Evolutionary conservation across 2,888 invertebrate genomes (phyloP).

Genomic region (Nemapogon koenigi): DNA sequence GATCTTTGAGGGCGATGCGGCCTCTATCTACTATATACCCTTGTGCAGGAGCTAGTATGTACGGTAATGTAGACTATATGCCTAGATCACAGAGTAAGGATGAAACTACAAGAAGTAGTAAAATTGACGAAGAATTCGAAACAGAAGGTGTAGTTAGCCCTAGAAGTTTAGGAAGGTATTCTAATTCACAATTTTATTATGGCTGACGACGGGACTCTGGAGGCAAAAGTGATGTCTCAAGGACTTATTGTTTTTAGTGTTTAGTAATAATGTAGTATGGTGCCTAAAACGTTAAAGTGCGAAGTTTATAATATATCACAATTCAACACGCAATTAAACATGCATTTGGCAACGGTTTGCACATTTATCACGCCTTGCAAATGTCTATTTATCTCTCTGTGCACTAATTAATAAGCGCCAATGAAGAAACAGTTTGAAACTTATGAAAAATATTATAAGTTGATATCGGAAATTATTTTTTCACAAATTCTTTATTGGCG

Average conservation of each 20-base stretch:
- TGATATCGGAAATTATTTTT: too few relatives aligned
- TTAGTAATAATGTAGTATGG: too few relatives aligned
- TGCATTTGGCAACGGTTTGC: too few relatives aligned
- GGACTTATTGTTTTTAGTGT: slow-evolving; percentile 36
- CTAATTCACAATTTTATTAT: slow-evolving; percentile 45
- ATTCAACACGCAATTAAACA: too few relatives aligned
- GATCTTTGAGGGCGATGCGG: slow-evolving; percentile 48
- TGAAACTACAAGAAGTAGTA: slow-evolving; percentile 27
- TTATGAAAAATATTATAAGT: too few relatives aligned
- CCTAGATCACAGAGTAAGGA: slow-evolving; percentile 31
- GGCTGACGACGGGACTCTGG: slow-evolving; percentile 38
- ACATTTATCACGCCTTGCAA: too few relatives aligned
- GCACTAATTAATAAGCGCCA: too few relatives aligned
- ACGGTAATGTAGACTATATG: slow-evolving; percentile 44
- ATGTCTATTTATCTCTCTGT: too few relatives aligned
- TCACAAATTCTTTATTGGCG: too few relatives aligned
- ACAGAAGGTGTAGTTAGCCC: slow-evolving; percentile 43
- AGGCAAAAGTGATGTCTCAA: slow-evolving; percentile 27
- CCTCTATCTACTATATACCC: slow-evolving; percentile 54
- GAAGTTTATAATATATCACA: too few relatives aligned
- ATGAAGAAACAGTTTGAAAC: too few relatives aligned
- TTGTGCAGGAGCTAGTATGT: slow-evolving; percentile 45
- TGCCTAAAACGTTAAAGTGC: too few relatives aligned
- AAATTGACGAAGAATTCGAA: slow-evolving; percentile 28
- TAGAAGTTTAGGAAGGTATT: slow-evolving; percentile 45